These are phyloP conservation scores for Lepidurus packardi DNA, from an alignment of 1,140 invertebrate species.

Conservation along the genomic window DNA sequence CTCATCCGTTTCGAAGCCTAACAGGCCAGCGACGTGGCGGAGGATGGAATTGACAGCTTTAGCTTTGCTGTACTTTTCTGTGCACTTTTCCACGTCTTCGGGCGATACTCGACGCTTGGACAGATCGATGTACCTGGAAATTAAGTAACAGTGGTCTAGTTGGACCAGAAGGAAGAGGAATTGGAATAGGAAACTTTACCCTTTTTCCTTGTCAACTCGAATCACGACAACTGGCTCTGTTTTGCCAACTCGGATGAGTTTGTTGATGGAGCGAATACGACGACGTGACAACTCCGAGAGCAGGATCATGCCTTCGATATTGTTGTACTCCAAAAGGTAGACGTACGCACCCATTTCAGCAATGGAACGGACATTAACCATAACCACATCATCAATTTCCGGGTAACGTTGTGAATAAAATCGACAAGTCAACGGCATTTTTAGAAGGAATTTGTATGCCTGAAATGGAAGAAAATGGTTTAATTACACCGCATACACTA, in stretches of 20 bases:
- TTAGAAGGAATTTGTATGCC: constrained; percentile 32
- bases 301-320: constrained; percentile 96
- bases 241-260: constrained; percentile 96
- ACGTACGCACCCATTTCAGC: constrained; percentile 99
- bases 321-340: constrained; percentile 95
- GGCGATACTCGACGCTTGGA: constrained; percentile 96
- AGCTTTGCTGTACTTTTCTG: constrained; percentile 95
- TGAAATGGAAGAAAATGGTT: background rate
- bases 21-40: constrained; percentile 90
- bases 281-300: constrained; percentile 93
- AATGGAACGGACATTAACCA: constrained; percentile 97
- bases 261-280: constrained; percentile 98
- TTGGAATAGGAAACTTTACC: constrained; percentile 46
- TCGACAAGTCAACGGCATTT: constrained; percentile 91
- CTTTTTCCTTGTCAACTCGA: constrained; percentile 98
- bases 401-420: constrained; percentile 98
- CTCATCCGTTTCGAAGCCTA: constrained; percentile 83
- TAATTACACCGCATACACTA: too few species aligned
- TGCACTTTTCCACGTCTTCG: constrained; percentile 97
- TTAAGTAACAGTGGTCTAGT: constrained; percentile 11
- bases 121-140: constrained; percentile 93
- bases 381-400: constrained; percentile 98
- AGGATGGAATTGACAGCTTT: constrained; percentile 98
- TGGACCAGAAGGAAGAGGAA: constrained; percentile 16
- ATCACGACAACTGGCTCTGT: constrained; percentile 99